These are phyloP conservation scores for Xiphorhynchus elegans DNA, from an alignment of 2,113 vertebrate species.

Conservation along the genomic window DNA sequence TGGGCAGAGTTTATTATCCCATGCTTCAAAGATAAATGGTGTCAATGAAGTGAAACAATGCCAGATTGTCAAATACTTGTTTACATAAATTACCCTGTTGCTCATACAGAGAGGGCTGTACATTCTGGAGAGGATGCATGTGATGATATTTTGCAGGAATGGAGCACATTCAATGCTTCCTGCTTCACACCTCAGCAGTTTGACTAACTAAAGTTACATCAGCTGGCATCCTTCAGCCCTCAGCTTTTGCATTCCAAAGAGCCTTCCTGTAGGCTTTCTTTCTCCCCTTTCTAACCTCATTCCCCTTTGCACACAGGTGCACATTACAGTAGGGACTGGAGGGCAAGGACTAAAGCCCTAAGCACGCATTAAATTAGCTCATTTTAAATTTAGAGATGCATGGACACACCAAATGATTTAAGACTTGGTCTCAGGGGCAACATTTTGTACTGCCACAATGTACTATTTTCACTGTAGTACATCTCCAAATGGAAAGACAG, in stretches of 20 bases:
- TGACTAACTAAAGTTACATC: not conserved
- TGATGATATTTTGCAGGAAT: not conserved
- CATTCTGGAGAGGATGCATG: not conserved
- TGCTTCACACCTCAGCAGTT: not conserved
- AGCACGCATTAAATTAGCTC: conserved; percentile 30
- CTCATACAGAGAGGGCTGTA: not conserved
- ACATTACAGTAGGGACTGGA: not conserved
- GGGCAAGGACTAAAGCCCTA: conserved; percentile 17
- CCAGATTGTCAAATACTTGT: not conserved
- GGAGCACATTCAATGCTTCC: not conserved
- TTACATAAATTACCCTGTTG: not conserved
- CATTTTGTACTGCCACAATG: not conserved
- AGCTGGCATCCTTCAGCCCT: not conserved
- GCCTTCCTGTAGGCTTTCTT: not conserved
- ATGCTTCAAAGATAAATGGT: not conserved
- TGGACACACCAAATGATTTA: not conserved
- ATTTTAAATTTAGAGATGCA: conserved; percentile 32
- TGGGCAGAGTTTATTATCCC: not conserved
- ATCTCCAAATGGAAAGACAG: not conserved
- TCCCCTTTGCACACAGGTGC: not conserved
- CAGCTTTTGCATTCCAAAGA: not conserved
- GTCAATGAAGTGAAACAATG: not conserved
- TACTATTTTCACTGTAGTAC: not conserved
- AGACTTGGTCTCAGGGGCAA: not conserved
- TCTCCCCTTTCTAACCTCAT: not conserved